Conservation (phyloP, 23 tunicate genomes). For the Pegea sp. region DNA sequence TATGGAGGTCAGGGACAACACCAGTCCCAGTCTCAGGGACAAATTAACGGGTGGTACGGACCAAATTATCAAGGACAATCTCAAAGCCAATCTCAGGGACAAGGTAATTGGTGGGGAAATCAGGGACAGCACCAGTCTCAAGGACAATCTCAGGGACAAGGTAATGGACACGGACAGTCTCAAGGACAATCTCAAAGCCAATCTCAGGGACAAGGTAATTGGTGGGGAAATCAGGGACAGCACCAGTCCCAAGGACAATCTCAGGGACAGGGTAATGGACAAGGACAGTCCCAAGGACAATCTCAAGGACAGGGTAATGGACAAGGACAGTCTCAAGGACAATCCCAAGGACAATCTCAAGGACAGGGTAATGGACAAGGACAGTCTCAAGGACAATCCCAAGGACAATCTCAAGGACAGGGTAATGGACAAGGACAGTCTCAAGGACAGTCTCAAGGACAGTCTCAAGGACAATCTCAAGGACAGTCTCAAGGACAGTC, state of each 20-base stretch:
- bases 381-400: conserved; percentile 12
- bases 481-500: conserved; percentile 27
- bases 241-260: conserved; percentile 18
- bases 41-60: no score
- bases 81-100: conserved; percentile 34
- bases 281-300: conserved; percentile 7
- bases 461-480: conserved; percentile 10
- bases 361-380: conserved; percentile 20
- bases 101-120: conserved; percentile 1
- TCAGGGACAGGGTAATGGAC: conserved; percentile 16
- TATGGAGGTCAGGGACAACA: conserved; percentile 11
- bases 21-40: conserved; percentile 13
- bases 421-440: not conserved
- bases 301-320: conserved; percentile 8
- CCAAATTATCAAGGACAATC: conserved; percentile 17
- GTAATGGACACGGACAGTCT: conserved; percentile 7
- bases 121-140: conserved; percentile 1
- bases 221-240: no score
- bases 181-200: conserved; percentile 30
- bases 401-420: conserved; percentile 31
- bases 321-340: conserved; percentile 8
- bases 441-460: not conserved
- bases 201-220: conserved; percentile 28
- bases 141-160: conserved; percentile 24
- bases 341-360: conserved; percentile 2